Evolutionary conservation across 2,888 invertebrate species (phyloP).

Genomic region (Eupithecia inturbata): DNA sequence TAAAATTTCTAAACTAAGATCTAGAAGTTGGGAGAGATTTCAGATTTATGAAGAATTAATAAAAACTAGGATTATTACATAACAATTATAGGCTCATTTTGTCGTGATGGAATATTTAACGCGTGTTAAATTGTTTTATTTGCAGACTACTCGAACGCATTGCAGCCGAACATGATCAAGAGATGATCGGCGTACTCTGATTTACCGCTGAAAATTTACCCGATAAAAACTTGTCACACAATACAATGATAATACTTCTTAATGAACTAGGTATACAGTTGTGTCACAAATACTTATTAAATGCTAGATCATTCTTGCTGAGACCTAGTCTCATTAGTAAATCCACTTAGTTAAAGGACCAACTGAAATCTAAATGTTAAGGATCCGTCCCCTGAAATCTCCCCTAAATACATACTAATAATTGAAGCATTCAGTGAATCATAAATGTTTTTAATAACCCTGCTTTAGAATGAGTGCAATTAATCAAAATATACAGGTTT

Average conservation of each 20-base stretch:
- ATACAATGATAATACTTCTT: no score
- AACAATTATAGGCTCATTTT: neutral
- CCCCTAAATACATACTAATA: constrained; percentile 63
- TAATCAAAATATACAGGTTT: constrained; percentile 51
- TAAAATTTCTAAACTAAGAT: constrained; percentile 68
- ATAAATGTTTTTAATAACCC: constrained; percentile 61
- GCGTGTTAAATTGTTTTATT: neutral
- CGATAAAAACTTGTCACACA: neutral
- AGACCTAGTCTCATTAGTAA: neutral
- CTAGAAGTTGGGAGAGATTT: constrained; percentile 52
- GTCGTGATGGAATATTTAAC: neutral
- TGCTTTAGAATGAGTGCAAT: constrained; percentile 70
- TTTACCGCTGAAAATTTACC: neutral
- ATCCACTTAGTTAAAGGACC: no score
- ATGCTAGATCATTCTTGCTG: no score
- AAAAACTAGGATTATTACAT: neutral
- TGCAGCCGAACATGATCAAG: neutral
- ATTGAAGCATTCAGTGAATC: constrained; percentile 71
- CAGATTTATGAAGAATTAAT: constrained; percentile 7
- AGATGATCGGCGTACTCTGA: neutral
- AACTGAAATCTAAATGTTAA: neutral
- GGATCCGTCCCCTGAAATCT: constrained; percentile 58
- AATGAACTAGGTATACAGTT: no score
- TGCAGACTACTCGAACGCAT: neutral
- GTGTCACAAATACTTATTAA: no score